Evolutionary conservation across 2,888 invertebrate genomes (phyloP), one percentile per base, ranked within the genome.

Genomic region (Balanococcus diminutus): DNA sequence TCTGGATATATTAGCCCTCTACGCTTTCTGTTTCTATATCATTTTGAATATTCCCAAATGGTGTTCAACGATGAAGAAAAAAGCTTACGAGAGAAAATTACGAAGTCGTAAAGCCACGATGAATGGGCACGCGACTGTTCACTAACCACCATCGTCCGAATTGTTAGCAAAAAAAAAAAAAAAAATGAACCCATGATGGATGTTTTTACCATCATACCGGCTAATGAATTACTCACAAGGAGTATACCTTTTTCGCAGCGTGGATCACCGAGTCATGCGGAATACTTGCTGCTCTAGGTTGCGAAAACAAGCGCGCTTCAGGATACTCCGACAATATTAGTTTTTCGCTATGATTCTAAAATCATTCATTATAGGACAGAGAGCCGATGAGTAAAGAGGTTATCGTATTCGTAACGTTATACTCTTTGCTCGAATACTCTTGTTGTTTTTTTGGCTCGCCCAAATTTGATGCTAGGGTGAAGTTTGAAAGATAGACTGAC

Each of bases 1-100:
- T 6, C 79, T 89, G 25, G 89, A 89, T 87, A 87, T 89, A 2
- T 28, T 88, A 9, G 82, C 84, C 1, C 6, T 81, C 1, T 36
- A 39, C 36, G n/a, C 31, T 2, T 5, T 39, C 14, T 0, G 1
- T 28, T 28, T 31, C 16, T 67, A 16, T 16, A 67, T 28, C 1
- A 14, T 28, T 16, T 3, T 1, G 5, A 67, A 31, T 28, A 1
- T 25, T 1, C 2, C 1, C 9, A 28, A 14, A 2, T 3, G 0
- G 11, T 28, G 11, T 67, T 67, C 28, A 11, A 28, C 1, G 6
- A 0, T 28, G 16, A 67, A 28, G 67, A 67, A 67, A 28, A 67
- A 28, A 25, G 31, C 28, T 19, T 56, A 22, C 22, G 6, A 31
- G 31, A 72, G 16, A 4, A 79, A 36, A 36, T 16, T 67, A 31